phyloP scores from a whole-genome alignment of 1,140 invertebrate genomes.

The Drosophila auraria region DNA sequence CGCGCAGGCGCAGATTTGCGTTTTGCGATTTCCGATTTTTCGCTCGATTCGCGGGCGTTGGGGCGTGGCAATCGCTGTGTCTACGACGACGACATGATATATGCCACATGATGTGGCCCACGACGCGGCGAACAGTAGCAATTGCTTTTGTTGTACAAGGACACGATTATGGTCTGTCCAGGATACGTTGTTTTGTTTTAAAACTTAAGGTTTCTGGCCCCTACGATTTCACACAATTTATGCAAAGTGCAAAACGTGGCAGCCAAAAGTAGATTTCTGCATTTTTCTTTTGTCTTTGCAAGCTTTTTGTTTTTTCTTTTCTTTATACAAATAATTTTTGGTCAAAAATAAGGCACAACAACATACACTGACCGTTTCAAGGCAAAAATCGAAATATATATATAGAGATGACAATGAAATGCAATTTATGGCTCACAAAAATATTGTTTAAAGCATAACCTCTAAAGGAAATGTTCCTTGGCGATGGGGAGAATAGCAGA shows the following conservation, averaged over 20 bases:
- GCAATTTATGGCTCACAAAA: slow-evolving; percentile 50
- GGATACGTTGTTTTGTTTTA: slow-evolving; percentile 13
- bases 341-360: slow-evolving; percentile 5
- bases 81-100: slow-evolving; percentile 74
- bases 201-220: neutral
- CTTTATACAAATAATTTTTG: slow-evolving; percentile 59
- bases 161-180: slow-evolving; percentile 66
- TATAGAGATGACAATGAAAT: slow-evolving; percentile 33
- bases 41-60: slow-evolving; percentile 39
- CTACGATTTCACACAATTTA: slow-evolving; percentile 64
- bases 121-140: slow-evolving; percentile 82
- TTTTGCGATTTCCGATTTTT: slow-evolving; percentile 38
- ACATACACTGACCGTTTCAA: slow-evolving; percentile 31
- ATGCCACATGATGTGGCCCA: slow-evolving; percentile 76
- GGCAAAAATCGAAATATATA: slow-evolving; percentile 14
- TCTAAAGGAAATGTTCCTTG: slow-evolving; percentile 32
- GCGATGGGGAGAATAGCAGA: neutral
- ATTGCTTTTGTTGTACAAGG: slow-evolving; percentile 84
- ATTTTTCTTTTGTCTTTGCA: slow-evolving; percentile 42
- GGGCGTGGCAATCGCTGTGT: slow-evolving; percentile 69
- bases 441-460: slow-evolving; percentile 65
- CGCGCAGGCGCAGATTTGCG: slow-evolving; percentile 50
- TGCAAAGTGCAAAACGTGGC: slow-evolving; percentile 80
- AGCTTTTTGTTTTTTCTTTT: slow-evolving; percentile 49
- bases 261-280: slow-evolving; percentile 44